A percentile compares a stretch with the other conserved stretches of the same genome.
These are phyloP conservation scores for Creontiades dilutus DNA, from an alignment of 2,888 invertebrate species.

Conservation along the genomic window DNA sequence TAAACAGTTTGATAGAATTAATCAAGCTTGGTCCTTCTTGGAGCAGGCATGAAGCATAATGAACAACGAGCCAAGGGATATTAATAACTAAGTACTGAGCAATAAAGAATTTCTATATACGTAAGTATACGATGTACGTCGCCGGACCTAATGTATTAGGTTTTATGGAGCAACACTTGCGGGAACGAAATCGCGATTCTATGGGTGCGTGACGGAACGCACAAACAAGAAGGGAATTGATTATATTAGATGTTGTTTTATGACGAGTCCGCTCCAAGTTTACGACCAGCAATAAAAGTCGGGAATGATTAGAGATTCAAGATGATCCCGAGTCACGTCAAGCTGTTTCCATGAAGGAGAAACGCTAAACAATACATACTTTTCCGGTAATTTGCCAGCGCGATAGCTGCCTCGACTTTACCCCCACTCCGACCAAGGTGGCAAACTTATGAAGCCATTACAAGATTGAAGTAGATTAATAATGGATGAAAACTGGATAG, in stretches of 20 bases:
- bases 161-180: constrained; percentile 3
- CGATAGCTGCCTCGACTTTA: neutral
- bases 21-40: too few relatives aligned
- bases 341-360: constrained; percentile 16
- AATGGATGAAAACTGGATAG: constrained; percentile 63
- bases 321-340: constrained; percentile 61
- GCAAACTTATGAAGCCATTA: constrained; percentile 66
- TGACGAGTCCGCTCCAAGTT: constrained; percentile 34
- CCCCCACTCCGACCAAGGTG: constrained; percentile 34
- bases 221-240: constrained; percentile 12
- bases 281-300: constrained; percentile 48
- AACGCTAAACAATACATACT: constrained; percentile 55
- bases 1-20: too few relatives aligned
- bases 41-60: too few relatives aligned
- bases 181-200: constrained; percentile 3
- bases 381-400: constrained; percentile 52
- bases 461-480: constrained; percentile 65
- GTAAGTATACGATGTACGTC: too few relatives aligned
- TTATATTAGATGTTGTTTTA: constrained; percentile 32
- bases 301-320: constrained; percentile 43
- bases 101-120: too few relatives aligned
- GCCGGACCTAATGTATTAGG: too few relatives aligned
- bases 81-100: too few relatives aligned
- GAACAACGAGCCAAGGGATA: too few relatives aligned
- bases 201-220: neutral